Evolutionary conservation across 2,797 vertebrate species (phyloP), one percentile per base, ranked within the genome.

Genomic region (Phrynocephalus forsythii): DNA sequence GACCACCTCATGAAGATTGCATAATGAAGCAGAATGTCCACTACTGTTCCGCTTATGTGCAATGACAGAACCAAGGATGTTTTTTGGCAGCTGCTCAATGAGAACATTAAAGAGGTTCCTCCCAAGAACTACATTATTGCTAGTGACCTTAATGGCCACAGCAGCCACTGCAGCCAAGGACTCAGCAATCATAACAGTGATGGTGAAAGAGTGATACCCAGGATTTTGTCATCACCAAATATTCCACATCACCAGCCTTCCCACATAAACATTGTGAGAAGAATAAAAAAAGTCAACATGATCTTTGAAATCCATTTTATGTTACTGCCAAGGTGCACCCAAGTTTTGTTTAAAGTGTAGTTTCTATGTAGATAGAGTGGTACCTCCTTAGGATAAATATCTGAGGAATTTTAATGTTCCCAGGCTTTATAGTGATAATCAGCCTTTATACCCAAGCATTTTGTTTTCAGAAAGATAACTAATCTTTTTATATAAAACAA

Each of bases 381-480:
- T 30, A 48, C 38, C 56, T 63, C 22, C 7, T 50, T 28, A 63
- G 76, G 66, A 71, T 33, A 71, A 79, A 48, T 33, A 72, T 72
- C 81, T 77, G 66, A 60, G 26, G 18, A 63, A 71, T 77, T 38
- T 24, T 28, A 83, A 48, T 48, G 28, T 72, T 33, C 8, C 38
- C 28, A 13, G n/a, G 68, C 24, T 88, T 85, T 85, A 86, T 76
- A 84, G 63, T 82, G 71, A 92, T 84, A 68, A 88, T 92, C 90
- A 91, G 0, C 67, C 44, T 52, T 15, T 68, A 90, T 88, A 28
- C 91, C 78, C 15, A 91, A 87, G 80, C 89, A 28, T 71, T 56
- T n/a, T 75, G 85, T 73, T 87, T 92, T 78, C 71, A 90, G 78
- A 86, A 91, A 89, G 84, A 88, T 72, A 89, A 63, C 84, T 86